Evolutionary conservation across 2,888 invertebrate species (phyloP).

Genomic region (Dromius quadrimaculatus): DNA sequence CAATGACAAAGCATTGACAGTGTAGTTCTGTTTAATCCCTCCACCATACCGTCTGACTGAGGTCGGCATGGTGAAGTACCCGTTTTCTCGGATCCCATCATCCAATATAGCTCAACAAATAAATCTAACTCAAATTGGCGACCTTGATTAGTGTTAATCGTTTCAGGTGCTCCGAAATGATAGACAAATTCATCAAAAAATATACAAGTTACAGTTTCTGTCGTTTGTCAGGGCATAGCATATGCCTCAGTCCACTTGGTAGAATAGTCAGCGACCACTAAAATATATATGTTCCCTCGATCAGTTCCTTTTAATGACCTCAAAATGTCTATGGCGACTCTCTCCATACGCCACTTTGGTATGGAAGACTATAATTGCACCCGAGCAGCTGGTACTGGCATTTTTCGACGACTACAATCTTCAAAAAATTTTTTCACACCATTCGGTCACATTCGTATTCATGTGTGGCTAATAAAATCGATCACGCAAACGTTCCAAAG

Average conservation of each 20-base stretch:
- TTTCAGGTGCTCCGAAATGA: constrained; percentile 50
- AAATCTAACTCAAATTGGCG: constrained; percentile 56
- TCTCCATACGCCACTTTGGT: background rate
- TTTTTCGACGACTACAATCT: constrained; percentile 7
- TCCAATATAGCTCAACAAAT: constrained; percentile 47
- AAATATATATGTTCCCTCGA: constrained; percentile 12
- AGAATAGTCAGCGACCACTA: constrained; percentile 48
- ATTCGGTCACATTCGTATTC: background rate
- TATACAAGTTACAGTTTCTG: constrained; percentile 56
- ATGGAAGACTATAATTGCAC: background rate
- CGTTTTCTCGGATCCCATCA: constrained; percentile 54
- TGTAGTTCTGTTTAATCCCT: constrained; percentile 54
- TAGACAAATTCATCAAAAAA: constrained; percentile 54
- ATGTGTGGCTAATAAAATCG: constrained; percentile 7
- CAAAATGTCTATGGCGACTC: constrained; percentile 11
- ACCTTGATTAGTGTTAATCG: constrained; percentile 55
- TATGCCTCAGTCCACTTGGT: constrained; percentile 53
- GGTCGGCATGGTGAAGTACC: constrained; percentile 55
- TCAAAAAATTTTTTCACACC: constrained; percentile 13
- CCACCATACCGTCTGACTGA: constrained; percentile 56
- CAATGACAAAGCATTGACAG: background rate
- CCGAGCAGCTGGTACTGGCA: background rate
- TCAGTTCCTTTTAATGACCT: background rate
- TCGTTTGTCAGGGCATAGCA: constrained; percentile 53
- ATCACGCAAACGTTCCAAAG: background rate